Base-by-base conservation (phyloP, 2,888 invertebrate genomes). In the Girardia tigrina region DNA sequence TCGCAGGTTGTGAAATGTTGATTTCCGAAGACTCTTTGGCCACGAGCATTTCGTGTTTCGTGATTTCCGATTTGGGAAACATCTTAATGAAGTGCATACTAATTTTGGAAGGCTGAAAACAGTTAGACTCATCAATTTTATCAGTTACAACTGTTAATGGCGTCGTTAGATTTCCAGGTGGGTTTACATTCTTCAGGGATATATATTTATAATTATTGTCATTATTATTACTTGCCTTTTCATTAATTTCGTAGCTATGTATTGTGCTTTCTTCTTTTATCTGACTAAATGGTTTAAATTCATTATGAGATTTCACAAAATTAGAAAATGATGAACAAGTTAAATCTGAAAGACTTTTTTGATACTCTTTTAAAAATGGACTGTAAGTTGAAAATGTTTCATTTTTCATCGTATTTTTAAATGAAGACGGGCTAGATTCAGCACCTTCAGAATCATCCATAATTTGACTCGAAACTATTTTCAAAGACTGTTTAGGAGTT, bases 371-470 rank as follows among this genome's bases (percentile, higher is more conserved):
- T 56, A 56, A 2, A 56, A 56, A 56, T 8, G 56, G 56, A 56
- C 56, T 56, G 23, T 56, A 56, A 56, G 8, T 56, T 6, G 56
- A 56, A 56, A 20, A 16, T 2, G 23, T n/a, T 56, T 56, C 56
- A 56, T 56, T 56, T 56, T 56, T 56, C n/a, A 56, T 16, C 2
- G 56, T 56, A n/a, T 56, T 56, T 56, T 56, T 56, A 56, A 56
- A 56, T 56, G 56, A 56, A 6, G 56, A 56, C 23, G 56, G 56
- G n/a, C 56, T 56, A n/a, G 56, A 56, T 56, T 56, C 56, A 56
- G 56, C 56, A 16, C 56, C 56, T 56, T 56, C 56, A 12, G 56
- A 56, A 56, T 56, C 56, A 4, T 56, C 56, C n/a, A 56, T 56
- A 12, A 56, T 56, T 56, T 56, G 56, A 56, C n/a, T 56, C 2